Evolutionary conservation across 2,888 invertebrate genomes (phyloP).

Genomic region (Drosophila subquinaria): DNA sequence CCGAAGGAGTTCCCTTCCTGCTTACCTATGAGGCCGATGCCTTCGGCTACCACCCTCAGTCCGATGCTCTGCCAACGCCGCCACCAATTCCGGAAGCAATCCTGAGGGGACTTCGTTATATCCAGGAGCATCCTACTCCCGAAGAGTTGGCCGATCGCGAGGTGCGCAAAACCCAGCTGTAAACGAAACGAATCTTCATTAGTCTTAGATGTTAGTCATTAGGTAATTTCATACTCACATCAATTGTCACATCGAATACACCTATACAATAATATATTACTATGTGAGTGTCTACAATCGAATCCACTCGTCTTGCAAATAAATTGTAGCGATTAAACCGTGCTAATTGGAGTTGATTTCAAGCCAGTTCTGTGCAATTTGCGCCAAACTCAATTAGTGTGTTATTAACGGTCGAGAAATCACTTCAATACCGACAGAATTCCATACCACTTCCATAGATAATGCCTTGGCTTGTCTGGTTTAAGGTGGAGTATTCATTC

Average conservation of each 20-base stretch:
- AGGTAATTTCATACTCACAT: conserved; percentile 12
- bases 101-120: conserved; percentile 69
- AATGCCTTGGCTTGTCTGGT: conserved; percentile 30
- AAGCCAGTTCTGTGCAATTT: conserved; percentile 37
- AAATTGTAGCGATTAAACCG: conserved; percentile 35
- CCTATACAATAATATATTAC: conserved; percentile 14
- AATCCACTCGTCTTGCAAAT: conserved; percentile 33
- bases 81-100: conserved; percentile 82
- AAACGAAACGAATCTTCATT: conserved; percentile 26
- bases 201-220: conserved; percentile 20
- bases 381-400: conserved; percentile 57
- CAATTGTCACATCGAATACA: conserved; percentile 14
- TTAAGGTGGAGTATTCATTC: background rate
- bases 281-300: conserved; percentile 1
- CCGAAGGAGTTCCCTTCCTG: conserved; percentile 77
- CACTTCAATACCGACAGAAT: conserved; percentile 6
- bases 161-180: conserved; percentile 66
- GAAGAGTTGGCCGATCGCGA: conserved; percentile 79
- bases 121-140: conserved; percentile 75
- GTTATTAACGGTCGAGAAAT: conserved; percentile 32
- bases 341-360: conserved; percentile 60
- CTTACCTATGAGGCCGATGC: conserved; percentile 80
- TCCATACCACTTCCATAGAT: conserved; percentile 15
- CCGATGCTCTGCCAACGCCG: conserved; percentile 77
- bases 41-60: conserved; percentile 81